phyloP scores from a whole-genome alignment of 2,888 invertebrate species.

The Drosophila prolongata region DNA sequence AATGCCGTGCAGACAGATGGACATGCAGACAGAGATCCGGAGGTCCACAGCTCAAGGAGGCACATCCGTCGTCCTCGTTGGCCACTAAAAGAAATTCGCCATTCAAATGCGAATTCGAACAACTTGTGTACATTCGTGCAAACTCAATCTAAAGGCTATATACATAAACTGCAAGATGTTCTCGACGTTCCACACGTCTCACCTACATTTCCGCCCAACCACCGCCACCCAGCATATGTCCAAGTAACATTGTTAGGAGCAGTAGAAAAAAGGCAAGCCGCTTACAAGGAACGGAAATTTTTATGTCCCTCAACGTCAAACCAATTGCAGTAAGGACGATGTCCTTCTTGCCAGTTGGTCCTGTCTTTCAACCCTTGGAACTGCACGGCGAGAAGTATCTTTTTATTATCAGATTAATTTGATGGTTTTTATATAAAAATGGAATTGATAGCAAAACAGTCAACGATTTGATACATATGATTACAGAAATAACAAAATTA shows the following conservation, averaged over 20 bases:
- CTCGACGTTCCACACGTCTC: conserved; percentile 47
- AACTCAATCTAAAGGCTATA: conserved; percentile 77
- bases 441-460: neutral
- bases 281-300: conserved; percentile 69
- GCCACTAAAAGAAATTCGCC: conserved; percentile 66
- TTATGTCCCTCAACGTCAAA: conserved; percentile 77
- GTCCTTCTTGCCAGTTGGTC: conserved; percentile 30
- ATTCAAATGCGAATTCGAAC: conserved; percentile 65
- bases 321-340: conserved; percentile 62
- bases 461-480: too few relatives aligned
- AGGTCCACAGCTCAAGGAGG: conserved; percentile 44
- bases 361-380: conserved; percentile 9
- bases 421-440: neutral
- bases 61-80: conserved; percentile 50
- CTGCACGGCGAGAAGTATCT: conserved; percentile 13
- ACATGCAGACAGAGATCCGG: conserved; percentile 34
- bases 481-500: too few relatives aligned
- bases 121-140: conserved; percentile 61
- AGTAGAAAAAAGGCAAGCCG: conserved; percentile 50
- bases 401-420: neutral
- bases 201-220: conserved; percentile 18
- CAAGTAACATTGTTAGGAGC: conserved; percentile 54
- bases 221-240: conserved; percentile 53
- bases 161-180: conserved; percentile 74
- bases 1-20: conserved; percentile 26